Evolutionary conservation across 2,888 invertebrate genomes (phyloP), one percentile per base, ranked within the genome.

Genomic region (Acanthosepion esculentum): DNA sequence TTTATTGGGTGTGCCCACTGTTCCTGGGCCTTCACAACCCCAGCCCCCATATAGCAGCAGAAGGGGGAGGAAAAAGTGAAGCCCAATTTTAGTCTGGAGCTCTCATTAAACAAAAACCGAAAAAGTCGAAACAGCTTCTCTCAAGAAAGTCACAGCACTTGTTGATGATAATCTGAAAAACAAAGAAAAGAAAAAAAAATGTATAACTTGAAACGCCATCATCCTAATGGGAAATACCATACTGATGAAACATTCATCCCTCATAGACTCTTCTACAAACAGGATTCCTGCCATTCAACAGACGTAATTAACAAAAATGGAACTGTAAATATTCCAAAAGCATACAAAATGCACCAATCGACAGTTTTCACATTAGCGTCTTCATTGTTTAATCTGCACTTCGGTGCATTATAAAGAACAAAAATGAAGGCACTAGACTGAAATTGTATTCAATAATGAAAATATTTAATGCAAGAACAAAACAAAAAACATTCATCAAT

Each of bases 11-110:
- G 29, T 91, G 59, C 50, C 91, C 78, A n/a, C 55, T n/a, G 41
- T 41, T 64, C 94, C 91, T 94, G 94, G 26, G 94, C 94, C 64
- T 93, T 91, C 78, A 95, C 94, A 48, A 94, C 95, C 91, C 95
- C 95, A 55, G 95, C 95, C 94, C 95, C 95, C 95, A 95, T 95
- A 94, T 91, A 94, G 94, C 55, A 50, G 33, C 91, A n/a, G 2
- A 78, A 78, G 33, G 12, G n/a, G n/a, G 33, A 3, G 20, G 12
- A 23, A 78, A n/a, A n/a, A 78, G n/a, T 78, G 78, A 78, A 3
- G 78, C n/a, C 33, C 78, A 78, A n/a, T n/a, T n/a, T 33, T n/a
- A 33, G 33, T 33, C n/a, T 15, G 78, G 33, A 78, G 78, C n/a
- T 12, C 12, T 78, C 78, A n/a, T 18, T 78, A 33, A n/a, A 3